phyloP scores from a whole-genome alignment of 2,888 invertebrate genomes.

The Agrilus cyanescens region DNA sequence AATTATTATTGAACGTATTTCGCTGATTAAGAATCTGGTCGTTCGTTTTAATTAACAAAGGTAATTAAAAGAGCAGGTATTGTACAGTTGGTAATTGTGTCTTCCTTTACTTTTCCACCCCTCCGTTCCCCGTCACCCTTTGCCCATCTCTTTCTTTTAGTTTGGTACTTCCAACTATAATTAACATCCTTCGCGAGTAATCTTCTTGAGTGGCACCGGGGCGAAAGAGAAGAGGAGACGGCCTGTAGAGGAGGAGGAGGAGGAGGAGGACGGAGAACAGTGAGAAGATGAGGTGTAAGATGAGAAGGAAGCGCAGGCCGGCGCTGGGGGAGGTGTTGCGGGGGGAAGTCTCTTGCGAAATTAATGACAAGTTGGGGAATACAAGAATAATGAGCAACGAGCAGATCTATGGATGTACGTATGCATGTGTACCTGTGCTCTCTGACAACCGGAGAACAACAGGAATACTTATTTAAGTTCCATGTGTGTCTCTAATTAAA shows the following conservation, averaged over 20 bases:
- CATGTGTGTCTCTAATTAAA: too few species aligned
- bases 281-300: too few species aligned
- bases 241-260: conserved; percentile 45
- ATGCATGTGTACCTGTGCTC: too few species aligned
- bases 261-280: conserved; percentile 33
- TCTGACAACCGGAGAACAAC: too few species aligned
- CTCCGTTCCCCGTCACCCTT: background rate
- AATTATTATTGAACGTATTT: too few species aligned
- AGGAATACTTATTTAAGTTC: too few species aligned
- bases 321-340: too few species aligned
- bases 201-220: conserved; percentile 28
- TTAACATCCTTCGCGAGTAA: conserved; percentile 26
- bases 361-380: conserved; percentile 18
- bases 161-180: conserved; percentile 17
- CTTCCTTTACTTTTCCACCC: background rate
- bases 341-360: conserved; percentile 32
- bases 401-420: conserved; percentile 24
- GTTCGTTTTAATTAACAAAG: too few species aligned
- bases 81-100: background rate
- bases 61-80: background rate
- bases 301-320: too few species aligned
- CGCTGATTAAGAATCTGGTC: too few species aligned
- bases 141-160: background rate
- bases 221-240: conserved; percentile 41
- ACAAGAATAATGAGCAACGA: conserved; percentile 24